These are phyloP conservation scores for Anthoscopus minutus DNA, from an alignment of 2,113 vertebrate genomes.

Conservation along the genomic window DNA sequence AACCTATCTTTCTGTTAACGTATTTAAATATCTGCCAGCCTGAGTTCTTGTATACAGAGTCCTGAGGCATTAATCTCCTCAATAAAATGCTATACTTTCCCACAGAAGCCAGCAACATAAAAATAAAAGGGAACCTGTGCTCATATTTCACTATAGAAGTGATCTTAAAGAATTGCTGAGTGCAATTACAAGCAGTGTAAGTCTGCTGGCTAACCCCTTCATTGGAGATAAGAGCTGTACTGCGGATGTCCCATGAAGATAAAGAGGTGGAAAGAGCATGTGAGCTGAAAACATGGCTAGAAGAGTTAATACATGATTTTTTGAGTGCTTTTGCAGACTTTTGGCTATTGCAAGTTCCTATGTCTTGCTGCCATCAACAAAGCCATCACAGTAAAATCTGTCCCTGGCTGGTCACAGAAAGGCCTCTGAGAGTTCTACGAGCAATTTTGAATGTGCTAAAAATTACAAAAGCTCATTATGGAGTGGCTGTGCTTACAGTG, in stretches of 20 bases:
- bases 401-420: not conserved
- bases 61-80: not conserved
- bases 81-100: not conserved
- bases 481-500: not conserved
- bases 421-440: accelerated
- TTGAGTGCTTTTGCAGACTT: not conserved
- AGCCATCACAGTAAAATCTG: not conserved
- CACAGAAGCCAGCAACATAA: not conserved
- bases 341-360: not conserved
- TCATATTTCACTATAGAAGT: slow-evolving; percentile 5
- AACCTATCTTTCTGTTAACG: not conserved
- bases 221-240: not conserved
- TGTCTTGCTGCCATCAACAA: not conserved
- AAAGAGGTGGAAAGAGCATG: not conserved
- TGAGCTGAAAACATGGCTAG: not conserved
- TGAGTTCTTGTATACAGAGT: not conserved
- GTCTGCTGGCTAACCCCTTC: not conserved
- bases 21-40: slow-evolving; percentile 1
- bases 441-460: not conserved
- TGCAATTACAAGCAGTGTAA: not conserved
- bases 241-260: not conserved
- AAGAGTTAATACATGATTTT: not conserved
- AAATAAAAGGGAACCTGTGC: not conserved
- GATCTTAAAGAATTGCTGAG: not conserved
- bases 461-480: accelerated